Percentiles rank a stretch among this genome's conserved stretches.
phyloP scores from a whole-genome alignment of 1,140 invertebrate species.

The Achatina immaculata region DNA sequence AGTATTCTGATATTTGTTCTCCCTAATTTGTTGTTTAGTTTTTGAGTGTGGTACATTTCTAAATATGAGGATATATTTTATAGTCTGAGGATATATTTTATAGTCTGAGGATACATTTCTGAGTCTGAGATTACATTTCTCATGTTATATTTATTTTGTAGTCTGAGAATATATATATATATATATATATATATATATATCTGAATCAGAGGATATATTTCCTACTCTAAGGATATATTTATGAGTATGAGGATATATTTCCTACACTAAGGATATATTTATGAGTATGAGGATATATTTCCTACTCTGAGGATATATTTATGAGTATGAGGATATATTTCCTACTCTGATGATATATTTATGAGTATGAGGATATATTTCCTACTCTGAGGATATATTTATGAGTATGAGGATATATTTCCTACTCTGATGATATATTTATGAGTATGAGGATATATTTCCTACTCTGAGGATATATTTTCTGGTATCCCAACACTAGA shows the following conservation, averaged over 20 bases:
- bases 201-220: background rate
- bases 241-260: background rate
- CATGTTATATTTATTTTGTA: background rate
- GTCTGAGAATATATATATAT: background rate
- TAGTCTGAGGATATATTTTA: background rate
- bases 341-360: no score
- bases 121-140: background rate
- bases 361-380: no score
- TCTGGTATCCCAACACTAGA: no score
- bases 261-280: background rate
- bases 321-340: no score
- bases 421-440: no score
- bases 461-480: no score
- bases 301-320: no score
- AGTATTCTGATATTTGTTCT: no score
- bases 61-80: background rate
- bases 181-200: background rate
- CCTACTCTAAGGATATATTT: background rate
- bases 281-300: background rate
- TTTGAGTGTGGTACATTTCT: background rate
- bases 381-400: no score
- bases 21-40: background rate
- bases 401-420: no score
- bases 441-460: no score
- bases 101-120: background rate